phyloP scores from a whole-genome alignment of 2,113 vertebrate species.

The Lathamus discolor region DNA sequence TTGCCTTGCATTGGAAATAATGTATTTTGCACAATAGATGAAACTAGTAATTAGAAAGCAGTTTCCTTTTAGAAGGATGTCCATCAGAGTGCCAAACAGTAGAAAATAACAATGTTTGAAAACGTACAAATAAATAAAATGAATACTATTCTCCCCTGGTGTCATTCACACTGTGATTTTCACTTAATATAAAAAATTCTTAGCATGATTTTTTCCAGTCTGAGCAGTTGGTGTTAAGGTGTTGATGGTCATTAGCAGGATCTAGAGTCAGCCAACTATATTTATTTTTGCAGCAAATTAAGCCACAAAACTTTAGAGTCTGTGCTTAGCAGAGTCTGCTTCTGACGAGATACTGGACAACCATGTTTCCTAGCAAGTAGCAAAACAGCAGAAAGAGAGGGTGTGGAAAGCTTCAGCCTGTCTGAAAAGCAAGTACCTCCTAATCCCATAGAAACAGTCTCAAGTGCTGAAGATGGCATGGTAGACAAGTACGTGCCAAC shows the following conservation, averaged over 20 bases:
- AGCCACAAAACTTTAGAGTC: neutral
- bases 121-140: conserved; percentile 39
- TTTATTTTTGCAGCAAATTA: conserved; percentile 51
- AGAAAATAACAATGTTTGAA: conserved; percentile 34
- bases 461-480: neutral
- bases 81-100: neutral
- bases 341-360: conserved; percentile 47
- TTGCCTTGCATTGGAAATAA: neutral
- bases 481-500: neutral
- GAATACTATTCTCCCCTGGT: neutral
- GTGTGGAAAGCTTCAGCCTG: neutral
- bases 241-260: conserved; percentile 43
- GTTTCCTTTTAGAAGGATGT: neutral
- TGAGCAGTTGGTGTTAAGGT: conserved; percentile 28
- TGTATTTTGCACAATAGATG: neutral
- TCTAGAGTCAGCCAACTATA: conserved; percentile 48
- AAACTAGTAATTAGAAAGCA: neutral
- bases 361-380: neutral
- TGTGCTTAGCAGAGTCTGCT: neutral
- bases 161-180: conserved; percentile 20
- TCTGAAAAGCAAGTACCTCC: neutral
- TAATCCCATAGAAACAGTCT: neutral
- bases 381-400: neutral
- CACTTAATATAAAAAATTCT: conserved; percentile 5
- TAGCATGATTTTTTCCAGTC: conserved; percentile 17